Percentiles rank a stretch among this genome's conserved stretches.
These are phyloP conservation scores for Odontesthes bonariensis DNA, from an alignment of 2,113 vertebrate genomes.

Conservation along the genomic window DNA sequence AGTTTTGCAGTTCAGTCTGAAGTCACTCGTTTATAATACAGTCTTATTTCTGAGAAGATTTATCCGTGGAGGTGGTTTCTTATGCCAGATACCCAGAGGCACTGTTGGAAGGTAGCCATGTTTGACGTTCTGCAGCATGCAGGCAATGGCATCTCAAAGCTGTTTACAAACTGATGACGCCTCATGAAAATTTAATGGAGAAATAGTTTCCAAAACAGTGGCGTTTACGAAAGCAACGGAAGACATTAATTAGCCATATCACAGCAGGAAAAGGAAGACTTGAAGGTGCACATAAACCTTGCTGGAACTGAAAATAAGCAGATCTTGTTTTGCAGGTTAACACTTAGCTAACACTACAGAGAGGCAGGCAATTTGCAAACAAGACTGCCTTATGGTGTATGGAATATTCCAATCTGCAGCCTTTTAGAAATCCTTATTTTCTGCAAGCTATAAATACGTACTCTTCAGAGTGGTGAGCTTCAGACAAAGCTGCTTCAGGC, in stretches of 20 bases:
- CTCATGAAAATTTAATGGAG: slow-evolving; percentile 76
- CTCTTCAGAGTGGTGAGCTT: slow-evolving; percentile 45
- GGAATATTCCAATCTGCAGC: slow-evolving; percentile 36
- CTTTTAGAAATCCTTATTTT: slow-evolving; percentile 31
- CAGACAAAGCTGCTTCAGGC: slow-evolving; percentile 32
- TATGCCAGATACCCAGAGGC: slow-evolving; percentile 90
- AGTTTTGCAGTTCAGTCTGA: slow-evolving; percentile 70
- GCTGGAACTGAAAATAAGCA: slow-evolving; percentile 48
- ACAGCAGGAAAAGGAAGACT: slow-evolving; percentile 53
- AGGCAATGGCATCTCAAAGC: slow-evolving; percentile 68
- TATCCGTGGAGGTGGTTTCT: slow-evolving; percentile 65
- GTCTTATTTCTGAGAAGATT: slow-evolving; percentile 71
- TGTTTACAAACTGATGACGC: slow-evolving; percentile 74
- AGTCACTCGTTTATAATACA: slow-evolving; percentile 71
- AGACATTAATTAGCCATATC: slow-evolving; percentile 73
- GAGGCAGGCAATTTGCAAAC: slow-evolving; percentile 45
- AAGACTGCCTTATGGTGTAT: slow-evolving; percentile 2
- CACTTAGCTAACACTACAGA: slow-evolving; percentile 23
- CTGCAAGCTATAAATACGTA: slow-evolving; percentile 46
- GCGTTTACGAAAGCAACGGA: slow-evolving; percentile 58
- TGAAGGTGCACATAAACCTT: slow-evolving; percentile 58
- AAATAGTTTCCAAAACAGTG: slow-evolving; percentile 69
- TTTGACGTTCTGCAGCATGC: slow-evolving; percentile 71
- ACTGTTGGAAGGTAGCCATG: slow-evolving; percentile 81
- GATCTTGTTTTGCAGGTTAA: slow-evolving; percentile 60